A percentile compares a stretch with the other conserved stretches of the same genome.
Conservation (phyloP, 2,797 vertebrate genomes). For the Pangasius sanitwongsei region DNA sequence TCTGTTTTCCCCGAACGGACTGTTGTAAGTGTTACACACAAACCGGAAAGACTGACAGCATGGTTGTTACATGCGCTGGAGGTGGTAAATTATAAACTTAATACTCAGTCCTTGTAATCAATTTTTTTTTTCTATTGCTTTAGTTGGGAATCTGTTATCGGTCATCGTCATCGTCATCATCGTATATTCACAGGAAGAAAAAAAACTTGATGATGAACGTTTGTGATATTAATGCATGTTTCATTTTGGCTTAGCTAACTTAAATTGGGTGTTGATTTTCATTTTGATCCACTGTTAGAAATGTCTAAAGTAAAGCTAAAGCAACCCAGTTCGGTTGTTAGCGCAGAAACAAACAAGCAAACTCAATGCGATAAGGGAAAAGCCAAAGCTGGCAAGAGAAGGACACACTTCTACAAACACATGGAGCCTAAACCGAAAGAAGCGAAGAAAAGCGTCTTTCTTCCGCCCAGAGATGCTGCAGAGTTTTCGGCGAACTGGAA, state of each 20-base stretch:
- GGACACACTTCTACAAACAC: background rate
- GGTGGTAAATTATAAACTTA: background rate
- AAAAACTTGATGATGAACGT: background rate
- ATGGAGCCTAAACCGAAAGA: constrained; percentile 16
- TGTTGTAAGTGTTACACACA: constrained; percentile 23
- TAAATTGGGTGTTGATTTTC: background rate
- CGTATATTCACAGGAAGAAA: too few relatives aligned
- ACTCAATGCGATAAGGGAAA: background rate
- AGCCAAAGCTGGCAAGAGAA: constrained; percentile 8
- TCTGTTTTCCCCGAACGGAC: background rate
- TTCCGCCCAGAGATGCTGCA: constrained; percentile 27
- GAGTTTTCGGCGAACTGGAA: constrained; percentile 57
- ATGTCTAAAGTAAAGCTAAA: constrained; percentile 40
- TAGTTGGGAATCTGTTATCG: background rate
- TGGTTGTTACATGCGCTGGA: constrained; percentile 27
- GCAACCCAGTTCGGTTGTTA: too few relatives aligned
- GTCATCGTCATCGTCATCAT: background rate
- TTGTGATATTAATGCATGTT: too few relatives aligned
- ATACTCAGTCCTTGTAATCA: background rate
- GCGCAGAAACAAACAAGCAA: background rate
- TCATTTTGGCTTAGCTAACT: background rate
- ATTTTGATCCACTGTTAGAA: background rate
- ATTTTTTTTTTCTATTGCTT: background rate
- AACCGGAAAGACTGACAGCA: constrained; percentile 19
- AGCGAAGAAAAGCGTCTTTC: background rate